Percentiles rank a stretch among this genome's conserved stretches.
These are phyloP conservation scores for Ophioninae sp. DNA, from an alignment of 2,888 invertebrate genomes.

Conservation along the genomic window DNA sequence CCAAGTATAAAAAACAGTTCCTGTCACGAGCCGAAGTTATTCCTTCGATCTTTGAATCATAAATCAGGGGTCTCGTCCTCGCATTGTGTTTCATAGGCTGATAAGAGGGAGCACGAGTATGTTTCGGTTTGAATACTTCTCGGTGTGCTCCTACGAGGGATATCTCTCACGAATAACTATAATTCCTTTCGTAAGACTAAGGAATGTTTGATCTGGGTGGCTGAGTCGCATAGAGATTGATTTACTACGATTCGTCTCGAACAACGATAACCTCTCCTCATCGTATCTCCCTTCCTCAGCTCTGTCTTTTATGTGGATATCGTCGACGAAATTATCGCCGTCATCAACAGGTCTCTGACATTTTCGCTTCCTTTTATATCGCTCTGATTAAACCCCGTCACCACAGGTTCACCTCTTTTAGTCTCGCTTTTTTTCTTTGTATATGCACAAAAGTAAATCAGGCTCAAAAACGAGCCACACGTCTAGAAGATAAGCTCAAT, in stretches of 20 bases:
- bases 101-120: conserved; percentile 32
- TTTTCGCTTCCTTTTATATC: conserved; percentile 14
- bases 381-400: conserved; percentile 56
- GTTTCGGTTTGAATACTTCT: conserved; percentile 31
- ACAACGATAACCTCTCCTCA: conserved; percentile 15
- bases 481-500: conserved; percentile 75
- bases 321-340: conserved; percentile 55
- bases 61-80: conserved; percentile 28
- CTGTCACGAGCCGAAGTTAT: neutral
- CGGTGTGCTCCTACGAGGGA: conserved; percentile 27
- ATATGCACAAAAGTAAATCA: conserved; percentile 75
- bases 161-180: conserved; percentile 42
- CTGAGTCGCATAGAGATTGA: conserved; percentile 64
- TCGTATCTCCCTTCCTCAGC: neutral
- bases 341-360: conserved; percentile 52
- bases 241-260: conserved; percentile 64
- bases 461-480: conserved; percentile 70
- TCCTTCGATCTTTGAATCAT: conserved; percentile 41
- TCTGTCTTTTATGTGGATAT: conserved; percentile 62
- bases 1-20: conserved; percentile 31
- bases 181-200: conserved; percentile 51
- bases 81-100: conserved; percentile 8
- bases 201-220: conserved; percentile 56
- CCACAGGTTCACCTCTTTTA: conserved; percentile 31
- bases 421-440: conserved; percentile 15